Evolutionary conservation across 2,888 invertebrate species (phyloP).

Genomic region (Tipula unca): DNA sequence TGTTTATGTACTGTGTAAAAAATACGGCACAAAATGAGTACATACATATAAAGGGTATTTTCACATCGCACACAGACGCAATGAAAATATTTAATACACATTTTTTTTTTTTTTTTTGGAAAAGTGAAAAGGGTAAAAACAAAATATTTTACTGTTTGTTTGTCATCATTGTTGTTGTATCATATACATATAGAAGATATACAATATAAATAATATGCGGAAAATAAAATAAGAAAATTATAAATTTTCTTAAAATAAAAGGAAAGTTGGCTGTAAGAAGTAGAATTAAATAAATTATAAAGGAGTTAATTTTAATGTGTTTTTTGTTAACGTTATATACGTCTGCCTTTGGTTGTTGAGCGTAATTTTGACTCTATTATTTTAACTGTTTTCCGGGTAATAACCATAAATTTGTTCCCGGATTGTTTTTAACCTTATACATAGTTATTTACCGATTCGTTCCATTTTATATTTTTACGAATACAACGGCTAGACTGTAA

Average conservation of each 20-base stretch:
- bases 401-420: background rate
- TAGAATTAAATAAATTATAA: background rate
- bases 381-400: background rate
- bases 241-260: background rate
- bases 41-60: background rate
- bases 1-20: background rate
- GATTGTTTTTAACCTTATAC: background rate
- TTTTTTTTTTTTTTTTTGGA: background rate
- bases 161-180: background rate
- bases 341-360: background rate
- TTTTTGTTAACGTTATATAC: background rate
- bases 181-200: background rate
- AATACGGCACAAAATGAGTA: background rate
- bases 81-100: background rate
- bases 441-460: too few species aligned
- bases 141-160: background rate
- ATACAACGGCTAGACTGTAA: too few species aligned
- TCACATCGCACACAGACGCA: background rate
- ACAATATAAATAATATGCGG: background rate
- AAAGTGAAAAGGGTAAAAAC: background rate
- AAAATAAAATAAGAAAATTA: background rate
- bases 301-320: constrained; percentile 4
- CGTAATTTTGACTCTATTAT: background rate
- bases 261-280: background rate
- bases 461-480: too few species aligned